These are phyloP conservation scores for Diogma glabrata DNA, from an alignment of 2,888 invertebrate genomes.

Conservation along the genomic window DNA sequence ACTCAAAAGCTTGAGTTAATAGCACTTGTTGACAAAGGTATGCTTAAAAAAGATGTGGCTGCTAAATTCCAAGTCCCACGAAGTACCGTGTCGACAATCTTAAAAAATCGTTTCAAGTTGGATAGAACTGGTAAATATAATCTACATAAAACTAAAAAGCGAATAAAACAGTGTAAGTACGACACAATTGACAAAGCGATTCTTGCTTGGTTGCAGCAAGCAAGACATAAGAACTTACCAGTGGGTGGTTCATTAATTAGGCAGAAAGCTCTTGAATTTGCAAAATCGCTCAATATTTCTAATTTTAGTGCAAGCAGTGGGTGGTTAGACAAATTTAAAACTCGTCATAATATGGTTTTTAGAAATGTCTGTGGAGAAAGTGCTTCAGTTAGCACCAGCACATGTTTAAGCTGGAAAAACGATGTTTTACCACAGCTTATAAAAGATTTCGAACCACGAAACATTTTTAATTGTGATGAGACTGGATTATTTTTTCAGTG, in stretches of 20 bases:
- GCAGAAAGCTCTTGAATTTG: background rate
- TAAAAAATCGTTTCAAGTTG: background rate
- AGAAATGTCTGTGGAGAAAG: background rate
- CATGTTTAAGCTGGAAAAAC: slow-evolving; percentile 13
- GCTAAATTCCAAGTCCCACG: background rate
- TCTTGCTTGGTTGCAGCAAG: background rate
- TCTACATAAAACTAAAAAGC: background rate
- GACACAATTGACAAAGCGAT: background rate
- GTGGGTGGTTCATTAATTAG: background rate
- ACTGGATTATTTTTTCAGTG: slow-evolving; percentile 25
- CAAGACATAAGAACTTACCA: background rate
- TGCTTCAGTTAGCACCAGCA: background rate
- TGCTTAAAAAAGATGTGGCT: background rate
- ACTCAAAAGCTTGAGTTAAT: background rate
- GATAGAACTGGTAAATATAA: background rate
- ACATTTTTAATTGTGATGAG: slow-evolving; percentile 25
- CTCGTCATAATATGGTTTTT: slow-evolving; percentile 5
- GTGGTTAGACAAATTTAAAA: slow-evolving; percentile 19
- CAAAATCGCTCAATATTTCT: slow-evolving; percentile 1
- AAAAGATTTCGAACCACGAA: slow-evolving; percentile 19
- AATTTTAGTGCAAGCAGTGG: slow-evolving; percentile 18
- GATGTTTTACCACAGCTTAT: slow-evolving; percentile 15
- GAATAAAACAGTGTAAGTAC: background rate
- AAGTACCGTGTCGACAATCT: background rate
- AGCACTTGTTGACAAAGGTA: background rate